phyloP scores from a whole-genome alignment of 2,888 invertebrate species.

The Drymonia ruficornis region DNA sequence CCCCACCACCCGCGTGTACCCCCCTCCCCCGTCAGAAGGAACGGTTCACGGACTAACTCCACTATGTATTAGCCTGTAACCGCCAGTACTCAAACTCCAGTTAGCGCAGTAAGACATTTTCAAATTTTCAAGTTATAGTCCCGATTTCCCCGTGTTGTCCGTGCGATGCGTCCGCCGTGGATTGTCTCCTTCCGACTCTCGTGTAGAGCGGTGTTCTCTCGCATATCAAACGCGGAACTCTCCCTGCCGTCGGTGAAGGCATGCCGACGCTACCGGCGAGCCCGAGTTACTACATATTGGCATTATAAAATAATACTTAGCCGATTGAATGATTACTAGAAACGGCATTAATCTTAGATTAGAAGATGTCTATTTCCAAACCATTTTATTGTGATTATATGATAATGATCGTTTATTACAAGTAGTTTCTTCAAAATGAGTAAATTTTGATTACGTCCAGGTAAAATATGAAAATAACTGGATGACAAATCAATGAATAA shows the following conservation, averaged over 20 bases:
- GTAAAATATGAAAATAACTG: not conserved
- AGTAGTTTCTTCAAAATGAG: not conserved
- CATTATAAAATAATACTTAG: not conserved
- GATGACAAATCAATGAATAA: not conserved
- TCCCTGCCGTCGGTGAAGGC: not conserved
- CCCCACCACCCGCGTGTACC: no score
- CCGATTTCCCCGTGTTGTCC: not conserved
- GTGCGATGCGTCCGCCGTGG: not conserved
- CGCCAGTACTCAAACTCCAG: constrained; percentile 1
- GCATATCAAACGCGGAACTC: constrained; percentile 2
- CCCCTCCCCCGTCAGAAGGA: not conserved
- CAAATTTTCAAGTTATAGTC: not conserved
- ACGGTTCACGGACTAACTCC: not conserved
- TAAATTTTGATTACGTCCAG: not conserved
- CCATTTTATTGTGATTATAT: not conserved
- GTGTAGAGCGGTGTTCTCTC: not conserved
- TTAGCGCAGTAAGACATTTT: not conserved
- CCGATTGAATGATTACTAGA: not conserved
- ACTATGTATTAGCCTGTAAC: not conserved
- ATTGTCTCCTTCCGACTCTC: not conserved
- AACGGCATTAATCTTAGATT: not conserved
- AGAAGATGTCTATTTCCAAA: constrained; percentile 1
- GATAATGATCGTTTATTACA: not conserved
- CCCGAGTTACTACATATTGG: not conserved
- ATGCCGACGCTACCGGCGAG: not conserved